A percentile compares a stretch with the other conserved stretches of the same genome.
Evolutionary conservation across 2,888 invertebrate species (phyloP).

Genomic region (Tinea trinotella): DNA sequence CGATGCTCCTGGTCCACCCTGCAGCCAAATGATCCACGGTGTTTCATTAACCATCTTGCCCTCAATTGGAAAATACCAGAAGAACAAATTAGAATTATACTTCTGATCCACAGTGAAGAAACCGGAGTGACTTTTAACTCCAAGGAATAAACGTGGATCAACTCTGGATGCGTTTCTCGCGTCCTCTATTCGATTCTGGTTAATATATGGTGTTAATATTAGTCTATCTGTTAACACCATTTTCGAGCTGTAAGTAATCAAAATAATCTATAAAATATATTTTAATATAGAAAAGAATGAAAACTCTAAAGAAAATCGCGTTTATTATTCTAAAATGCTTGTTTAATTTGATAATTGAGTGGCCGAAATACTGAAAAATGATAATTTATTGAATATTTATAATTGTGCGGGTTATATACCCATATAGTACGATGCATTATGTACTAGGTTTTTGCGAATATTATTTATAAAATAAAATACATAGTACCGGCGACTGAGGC

Average conservation of each 20-base stretch:
- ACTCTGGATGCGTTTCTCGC: slow-evolving; percentile 32
- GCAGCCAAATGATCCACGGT: slow-evolving; percentile 85
- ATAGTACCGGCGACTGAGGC: no score
- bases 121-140: slow-evolving; percentile 49
- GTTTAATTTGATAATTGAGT: no score
- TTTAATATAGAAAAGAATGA: no score
- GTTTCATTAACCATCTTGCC: slow-evolving; percentile 31
- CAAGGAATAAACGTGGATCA: slow-evolving; percentile 29
- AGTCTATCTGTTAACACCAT: slow-evolving; percentile 8
- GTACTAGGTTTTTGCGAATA: no score
- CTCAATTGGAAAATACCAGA: slow-evolving; percentile 80
- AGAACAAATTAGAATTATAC: slow-evolving; percentile 80
- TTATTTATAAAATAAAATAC: no score
- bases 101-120: slow-evolving; percentile 77
- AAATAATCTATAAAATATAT: no score
- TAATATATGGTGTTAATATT: slow-evolving; percentile 27
- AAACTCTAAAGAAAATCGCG: no score
- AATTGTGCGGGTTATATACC: no score
- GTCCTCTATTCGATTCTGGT: slow-evolving; percentile 24
- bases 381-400: no score
- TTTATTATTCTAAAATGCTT: no score
- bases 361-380: no score
- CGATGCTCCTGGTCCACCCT: slow-evolving; percentile 85
- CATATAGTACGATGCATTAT: no score
- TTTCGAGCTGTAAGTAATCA: neutral